A percentile compares a stretch with the other conserved stretches of the same genome.
Evolutionary conservation across 2,113 vertebrate species (phyloP).

Genomic region (Astur gentilis): DNA sequence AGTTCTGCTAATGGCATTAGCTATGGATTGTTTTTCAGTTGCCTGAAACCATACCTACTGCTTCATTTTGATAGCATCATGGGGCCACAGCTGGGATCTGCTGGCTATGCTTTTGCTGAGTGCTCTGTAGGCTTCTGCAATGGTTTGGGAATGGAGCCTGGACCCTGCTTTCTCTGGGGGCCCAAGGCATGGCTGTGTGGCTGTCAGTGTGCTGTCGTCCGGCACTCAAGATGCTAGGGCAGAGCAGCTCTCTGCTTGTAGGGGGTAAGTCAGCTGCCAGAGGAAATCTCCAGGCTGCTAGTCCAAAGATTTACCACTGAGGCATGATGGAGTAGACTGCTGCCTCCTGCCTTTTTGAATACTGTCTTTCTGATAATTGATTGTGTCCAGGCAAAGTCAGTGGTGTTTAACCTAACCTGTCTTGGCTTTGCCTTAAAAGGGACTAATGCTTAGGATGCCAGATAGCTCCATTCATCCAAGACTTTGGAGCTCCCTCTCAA

Average conservation of each 20-base stretch:
- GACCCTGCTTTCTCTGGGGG: background rate
- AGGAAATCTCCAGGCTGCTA: background rate
- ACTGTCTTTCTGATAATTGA: background rate
- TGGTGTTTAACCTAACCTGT: background rate
- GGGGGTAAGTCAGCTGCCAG: background rate
- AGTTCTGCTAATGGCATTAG: background rate
- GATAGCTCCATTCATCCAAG: background rate
- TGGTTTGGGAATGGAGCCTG: background rate
- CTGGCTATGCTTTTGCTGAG: background rate
- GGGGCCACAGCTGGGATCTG: background rate
- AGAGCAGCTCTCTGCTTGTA: background rate
- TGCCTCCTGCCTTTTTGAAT: background rate
- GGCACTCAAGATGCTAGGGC: background rate
- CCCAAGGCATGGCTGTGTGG: background rate
- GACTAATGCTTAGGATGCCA: background rate
- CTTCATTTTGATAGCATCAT: background rate
- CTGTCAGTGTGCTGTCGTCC: background rate
- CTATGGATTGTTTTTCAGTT: background rate
- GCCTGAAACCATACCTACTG: background rate
- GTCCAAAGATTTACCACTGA: background rate
- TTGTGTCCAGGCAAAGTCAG: background rate
- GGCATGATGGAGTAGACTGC: background rate
- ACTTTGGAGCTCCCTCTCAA: slow-evolving; percentile 27
- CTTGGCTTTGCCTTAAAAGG: background rate
- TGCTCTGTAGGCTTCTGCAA: background rate